Evolutionary conservation across 2,113 vertebrate genomes (phyloP), one percentile per base, ranked within the genome.

Genomic region (Suncus etruscus): DNA sequence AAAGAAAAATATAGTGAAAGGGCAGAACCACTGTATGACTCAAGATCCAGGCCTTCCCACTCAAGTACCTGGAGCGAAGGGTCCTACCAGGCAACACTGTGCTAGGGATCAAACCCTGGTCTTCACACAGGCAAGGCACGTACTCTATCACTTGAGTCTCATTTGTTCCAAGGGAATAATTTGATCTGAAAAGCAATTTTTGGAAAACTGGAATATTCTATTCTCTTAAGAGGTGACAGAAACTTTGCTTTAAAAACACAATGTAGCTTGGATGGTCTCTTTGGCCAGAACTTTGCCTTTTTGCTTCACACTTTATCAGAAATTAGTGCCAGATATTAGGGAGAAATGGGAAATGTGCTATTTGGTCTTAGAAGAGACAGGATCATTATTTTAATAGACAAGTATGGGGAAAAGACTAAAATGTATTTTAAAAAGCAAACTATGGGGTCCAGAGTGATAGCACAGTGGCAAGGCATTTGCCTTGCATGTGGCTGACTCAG

Each of bases 271-370:
- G 1, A 27, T 3, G 27, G 22, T 18, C 10, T 81, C 47, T 51
- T 18, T 15, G 10, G 50, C 24, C 31, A 61, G 32, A 78, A 39
- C 48, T 68, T 18, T 1, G 11, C 24, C 50, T 8, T n/a, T 76
- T 31, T 20, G 1, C 47, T 24, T 88, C 61, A 20, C 10, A 14
- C 8, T 39, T 74, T n/a, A 47, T 76, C 47, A 29, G 87, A 85
- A 90, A 50, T 68, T 27, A 45, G 20, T 48, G 9, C 78, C 54
- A 54, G 39, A 39, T 1, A 15, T 54, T 54, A 61, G n/a, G 47
- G 88, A 95, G 75, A 69, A 85, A 27, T 75, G 31, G 68, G 80
- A 82, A 90, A 78, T 75, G 15, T 89, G 8, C 11, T 27, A 45
- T 68, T 90, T 45, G 58, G 25, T 84, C 88, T 25, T 82, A 69